Percentiles rank a stretch among this genome's conserved stretches.
Conservation (phyloP, 2,113 vertebrate species). For the Nesoenas mayeri region DNA sequence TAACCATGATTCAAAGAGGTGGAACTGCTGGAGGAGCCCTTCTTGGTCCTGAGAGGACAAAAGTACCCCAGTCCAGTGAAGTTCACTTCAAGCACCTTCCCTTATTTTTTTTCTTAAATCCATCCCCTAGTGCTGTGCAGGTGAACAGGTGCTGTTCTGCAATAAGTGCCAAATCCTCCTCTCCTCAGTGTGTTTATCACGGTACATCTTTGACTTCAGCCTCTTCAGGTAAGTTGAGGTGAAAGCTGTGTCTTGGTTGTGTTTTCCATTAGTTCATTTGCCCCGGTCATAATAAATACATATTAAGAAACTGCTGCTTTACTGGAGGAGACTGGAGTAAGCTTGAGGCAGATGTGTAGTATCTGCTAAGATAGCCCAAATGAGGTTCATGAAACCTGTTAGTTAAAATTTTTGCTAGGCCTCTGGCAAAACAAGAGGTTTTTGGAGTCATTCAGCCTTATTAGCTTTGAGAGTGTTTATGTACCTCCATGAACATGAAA, state of each 20-base stretch:
- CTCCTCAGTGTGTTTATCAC: not conserved
- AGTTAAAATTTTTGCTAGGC: not conserved
- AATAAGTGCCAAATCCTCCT: not conserved
- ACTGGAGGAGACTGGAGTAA: not conserved
- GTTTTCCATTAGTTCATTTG: not conserved
- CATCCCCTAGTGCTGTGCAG: not conserved
- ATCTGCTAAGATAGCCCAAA: not conserved
- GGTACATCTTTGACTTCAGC: not conserved
- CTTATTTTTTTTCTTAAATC: not conserved
- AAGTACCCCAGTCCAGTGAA: not conserved
- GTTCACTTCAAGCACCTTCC: not conserved
- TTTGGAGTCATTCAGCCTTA: not conserved
- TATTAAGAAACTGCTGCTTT: not conserved
- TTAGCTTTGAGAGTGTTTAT: not conserved
- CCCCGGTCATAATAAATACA: accelerated
- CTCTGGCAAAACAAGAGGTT: not conserved
- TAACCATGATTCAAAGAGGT: not conserved
- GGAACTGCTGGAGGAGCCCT: not conserved
- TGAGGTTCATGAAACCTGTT: not conserved
- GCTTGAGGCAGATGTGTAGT: not conserved
- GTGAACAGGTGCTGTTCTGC: not conserved
- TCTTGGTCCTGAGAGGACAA: not conserved
- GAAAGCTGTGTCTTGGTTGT: not conserved
- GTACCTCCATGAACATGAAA: not conserved
- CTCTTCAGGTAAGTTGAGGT: not conserved